Evolutionary conservation across 30 jellyfish, hydroid and myxozoan species (phyloP), one percentile per base, ranked within the genome.

Genomic region (Cassiopea andromeda): DNA sequence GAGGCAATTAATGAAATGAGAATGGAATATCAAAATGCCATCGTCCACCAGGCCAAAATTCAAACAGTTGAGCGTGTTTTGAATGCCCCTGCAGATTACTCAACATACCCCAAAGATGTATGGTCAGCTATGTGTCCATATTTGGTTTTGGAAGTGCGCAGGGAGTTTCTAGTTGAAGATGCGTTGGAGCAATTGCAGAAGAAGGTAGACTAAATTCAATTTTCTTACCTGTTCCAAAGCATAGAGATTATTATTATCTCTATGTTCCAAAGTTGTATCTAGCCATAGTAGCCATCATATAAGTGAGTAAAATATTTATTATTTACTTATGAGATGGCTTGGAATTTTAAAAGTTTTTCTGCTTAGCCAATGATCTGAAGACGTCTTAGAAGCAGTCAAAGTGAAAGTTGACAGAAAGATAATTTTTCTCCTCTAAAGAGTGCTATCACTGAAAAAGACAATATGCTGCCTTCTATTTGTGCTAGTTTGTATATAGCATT

Each of bases 1-100:
- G 97, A 95, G 50, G 99, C 99, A 2, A 95, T 95, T 73, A 95
- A 85, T 46, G 98, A 95, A 60, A 95, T 95, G 99, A 79, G 97
- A 2, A 95, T 82, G 73, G 98, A 95, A 73, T 95, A 95, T 45
- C 97, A 90, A 69, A 85, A 81, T 57, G 99, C 99, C 60, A 87
- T 95, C 45, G 93, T 95, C 1, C 99, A 95, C 10, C 99, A 95
- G 75, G 98, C 97, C 17, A 92, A 91, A 45, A 83, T 95, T 14
- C 98, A 95, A 77, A 93, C 95, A 38, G 93, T 95, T 46, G 97
- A 95, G 58, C 95, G 94, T 74, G 92, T 89, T 10, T 74, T 85
- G 83, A 72, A 50, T 76, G 97, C 84, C 16, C 58, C 81, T 61
- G 46, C 91, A 5, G 95, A 83, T 17, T 46, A 88, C 50, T 80